Evolutionary conservation across 2,888 invertebrate genomes (phyloP), one percentile per base, ranked within the genome.

Genomic region (Arrhopalites spinosus): DNA sequence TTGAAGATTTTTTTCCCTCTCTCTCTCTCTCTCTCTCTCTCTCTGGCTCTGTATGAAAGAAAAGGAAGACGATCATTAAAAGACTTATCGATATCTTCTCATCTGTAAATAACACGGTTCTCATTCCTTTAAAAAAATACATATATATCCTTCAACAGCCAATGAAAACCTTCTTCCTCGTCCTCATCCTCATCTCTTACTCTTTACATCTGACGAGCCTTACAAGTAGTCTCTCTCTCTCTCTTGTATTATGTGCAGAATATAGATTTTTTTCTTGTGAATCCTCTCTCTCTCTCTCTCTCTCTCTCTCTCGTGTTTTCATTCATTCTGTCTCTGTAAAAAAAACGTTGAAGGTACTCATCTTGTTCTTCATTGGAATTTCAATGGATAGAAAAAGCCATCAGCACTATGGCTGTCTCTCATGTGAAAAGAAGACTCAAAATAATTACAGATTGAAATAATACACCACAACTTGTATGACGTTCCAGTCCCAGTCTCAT

Each of bases 51-150:
- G 36, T 36, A 36, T 36, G 36, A 15, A n/a, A 50, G 15, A n/a
- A 50, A n/a, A 50, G 50, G 50, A 50, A 50, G 50, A 50, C 15
- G 50, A 50, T 50, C 50, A 50, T 50, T 50, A 50, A n/a, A n/a
- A 50, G 50, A 50, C 50, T n/a, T 15, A 45, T 50, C 50, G 50
- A 50, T n/a, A 50, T 50, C 50, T 50, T 15, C n/a, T 50, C 50
- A 50, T 50, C 50, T 50, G 50, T 50, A 50, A 50, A 50, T 50
- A 50, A 50, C 50, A n/a, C 50, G 3, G 45, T 45, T 11, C 45
- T 45, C 45, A 45, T 45, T 45, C 45, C 45, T 45, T 45, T 45
- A 45, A 15, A 45, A n/a, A n/a, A n/a, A n/a, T n/a, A n/a, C n/a
- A n/a, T n/a, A n/a, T n/a, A n/a, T n/a, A n/a, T n/a, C n/a, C n/a